These are phyloP conservation scores for Sebastes ruberrimus DNA, from an alignment of 2,797 vertebrate species.

Conservation along the genomic window DNA sequence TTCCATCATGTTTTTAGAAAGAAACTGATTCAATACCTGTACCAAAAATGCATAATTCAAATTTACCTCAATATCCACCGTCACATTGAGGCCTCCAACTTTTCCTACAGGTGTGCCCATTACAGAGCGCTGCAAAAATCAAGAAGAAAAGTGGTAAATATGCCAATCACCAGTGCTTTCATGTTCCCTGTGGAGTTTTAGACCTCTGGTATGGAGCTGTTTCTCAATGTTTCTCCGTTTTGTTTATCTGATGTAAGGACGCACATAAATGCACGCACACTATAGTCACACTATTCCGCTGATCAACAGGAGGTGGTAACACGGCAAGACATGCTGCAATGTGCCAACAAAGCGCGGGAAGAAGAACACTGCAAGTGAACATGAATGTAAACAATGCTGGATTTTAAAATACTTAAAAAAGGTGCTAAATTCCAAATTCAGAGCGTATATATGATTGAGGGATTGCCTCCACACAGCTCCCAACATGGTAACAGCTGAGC, in stretches of 20 bases:
- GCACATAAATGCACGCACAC: neutral
- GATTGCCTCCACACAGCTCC: too few species aligned
- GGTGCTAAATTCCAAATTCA: too few species aligned
- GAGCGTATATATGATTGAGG: too few species aligned
- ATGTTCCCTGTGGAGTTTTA: too few species aligned
- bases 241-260: neutral
- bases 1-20: neutral
- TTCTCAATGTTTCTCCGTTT: neutral
- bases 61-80: slow-evolving; percentile 78
- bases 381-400: neutral
- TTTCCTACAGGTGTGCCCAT: slow-evolving; percentile 77
- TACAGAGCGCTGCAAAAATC: slow-evolving; percentile 53
- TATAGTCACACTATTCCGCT: neutral
- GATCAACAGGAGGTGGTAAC: too few species aligned
- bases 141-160: neutral
- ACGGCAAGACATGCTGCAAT: too few species aligned
- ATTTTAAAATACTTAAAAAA: neutral
- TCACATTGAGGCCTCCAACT: slow-evolving; percentile 74
- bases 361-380: neutral
- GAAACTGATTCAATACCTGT: accelerated
- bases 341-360: too few species aligned
- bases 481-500: too few species aligned
- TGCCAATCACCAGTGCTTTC: neutral
- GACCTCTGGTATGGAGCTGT: neutral
- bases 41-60: neutral